These are phyloP conservation scores for Elgaria multicarinata DNA, from an alignment of 2,113 vertebrate genomes.

Conservation along the genomic window DNA sequence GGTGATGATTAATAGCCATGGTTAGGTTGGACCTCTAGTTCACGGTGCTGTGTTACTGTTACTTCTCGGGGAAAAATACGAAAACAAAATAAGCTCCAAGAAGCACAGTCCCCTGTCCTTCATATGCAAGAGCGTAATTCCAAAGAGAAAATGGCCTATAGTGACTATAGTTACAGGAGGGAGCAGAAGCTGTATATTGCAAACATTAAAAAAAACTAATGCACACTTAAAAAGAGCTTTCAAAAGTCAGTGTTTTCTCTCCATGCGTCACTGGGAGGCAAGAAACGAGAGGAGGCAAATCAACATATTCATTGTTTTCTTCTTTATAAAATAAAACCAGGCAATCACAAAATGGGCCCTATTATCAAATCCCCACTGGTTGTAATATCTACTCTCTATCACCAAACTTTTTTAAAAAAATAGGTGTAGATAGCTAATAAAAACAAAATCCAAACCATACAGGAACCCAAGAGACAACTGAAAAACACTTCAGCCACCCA, in stretches of 20 bases:
- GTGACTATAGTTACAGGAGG: constrained; percentile 39
- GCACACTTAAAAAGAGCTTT: constrained; percentile 32
- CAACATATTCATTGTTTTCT: constrained; percentile 19
- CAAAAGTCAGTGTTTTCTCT: constrained; percentile 4
- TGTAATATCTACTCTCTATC: background rate
- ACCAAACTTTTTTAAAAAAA: background rate
- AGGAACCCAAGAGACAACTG: background rate
- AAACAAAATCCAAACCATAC: background rate
- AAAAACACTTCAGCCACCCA: too few species aligned
- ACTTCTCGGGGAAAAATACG: background rate
- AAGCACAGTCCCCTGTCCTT: constrained; percentile 56
- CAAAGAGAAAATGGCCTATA: constrained; percentile 62
- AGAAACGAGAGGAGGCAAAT: background rate
- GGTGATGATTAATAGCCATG: constrained; percentile 90
- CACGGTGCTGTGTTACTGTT: constrained; percentile 53
- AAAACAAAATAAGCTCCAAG: background rate
- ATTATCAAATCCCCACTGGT: constrained; percentile 38
- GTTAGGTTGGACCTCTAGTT: constrained; percentile 81
- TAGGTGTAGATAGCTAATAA: background rate
- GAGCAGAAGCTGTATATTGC: constrained; percentile 36
- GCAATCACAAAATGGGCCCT: constrained; percentile 28
- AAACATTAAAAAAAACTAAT: constrained; percentile 39
- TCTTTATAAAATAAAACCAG: constrained; percentile 40
- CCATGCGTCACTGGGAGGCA: constrained; percentile 19
- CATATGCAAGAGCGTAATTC: constrained; percentile 43